Evolutionary conservation across 2,113 vertebrate species (phyloP).

Genomic region (Tupaia chinensis): DNA sequence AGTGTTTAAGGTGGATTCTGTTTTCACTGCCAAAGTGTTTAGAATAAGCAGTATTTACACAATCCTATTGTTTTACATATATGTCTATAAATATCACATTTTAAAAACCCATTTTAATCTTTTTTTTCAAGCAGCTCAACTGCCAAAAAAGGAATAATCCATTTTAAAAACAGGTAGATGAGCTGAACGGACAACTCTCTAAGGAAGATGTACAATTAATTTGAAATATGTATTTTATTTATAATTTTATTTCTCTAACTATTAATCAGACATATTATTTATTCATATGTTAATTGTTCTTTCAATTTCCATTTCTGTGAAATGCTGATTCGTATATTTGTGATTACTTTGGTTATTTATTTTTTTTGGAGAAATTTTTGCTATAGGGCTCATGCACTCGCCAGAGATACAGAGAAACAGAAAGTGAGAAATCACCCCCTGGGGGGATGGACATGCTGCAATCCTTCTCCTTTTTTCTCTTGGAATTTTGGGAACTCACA

Average conservation of each 20-base stretch:
- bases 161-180: no score
- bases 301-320: rapidly evolving
- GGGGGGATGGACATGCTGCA: no score
- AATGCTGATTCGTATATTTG: rapidly evolving
- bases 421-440: no score
- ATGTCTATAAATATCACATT: neutral
- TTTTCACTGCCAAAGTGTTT: neutral
- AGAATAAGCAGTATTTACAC: neutral
- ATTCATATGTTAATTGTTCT: rapidly evolving
- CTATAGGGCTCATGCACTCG: no score
- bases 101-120: neutral
- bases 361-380: no score
- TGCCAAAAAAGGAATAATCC: no score
- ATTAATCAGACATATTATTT: rapidly evolving
- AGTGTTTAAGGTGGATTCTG: neutral
- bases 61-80: neutral
- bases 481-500: no score
- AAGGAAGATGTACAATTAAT: neutral
- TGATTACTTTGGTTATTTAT: no score
- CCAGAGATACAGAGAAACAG: no score
- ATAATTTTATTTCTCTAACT: neutral
- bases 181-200: no score
- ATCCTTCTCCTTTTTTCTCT: no score
- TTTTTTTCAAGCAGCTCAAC: no score
- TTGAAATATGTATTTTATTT: neutral